Evolutionary conservation across 2,888 invertebrate species (phyloP).

Genomic region (Pheosia gnoma): DNA sequence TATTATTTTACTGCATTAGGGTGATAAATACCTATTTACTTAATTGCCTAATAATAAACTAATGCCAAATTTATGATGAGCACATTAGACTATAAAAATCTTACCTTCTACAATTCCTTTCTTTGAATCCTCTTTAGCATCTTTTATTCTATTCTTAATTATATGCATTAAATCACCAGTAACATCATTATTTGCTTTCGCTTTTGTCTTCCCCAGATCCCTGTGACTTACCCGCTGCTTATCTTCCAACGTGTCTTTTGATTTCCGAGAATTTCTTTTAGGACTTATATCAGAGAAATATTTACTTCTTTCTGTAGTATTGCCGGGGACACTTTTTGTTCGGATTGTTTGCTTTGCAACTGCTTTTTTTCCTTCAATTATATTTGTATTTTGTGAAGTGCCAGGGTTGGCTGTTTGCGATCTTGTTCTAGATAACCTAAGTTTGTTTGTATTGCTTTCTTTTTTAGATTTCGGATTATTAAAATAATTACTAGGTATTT

Average conservation of each 20-base stretch:
- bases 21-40: too few relatives aligned
- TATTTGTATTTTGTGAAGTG: slow-evolving; percentile 12
- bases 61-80: too few relatives aligned
- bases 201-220: slow-evolving; percentile 58
- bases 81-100: too few relatives aligned
- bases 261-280: slow-evolving; percentile 28
- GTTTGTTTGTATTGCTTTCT: slow-evolving; percentile 9
- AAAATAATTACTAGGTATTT: slow-evolving; percentile 64
- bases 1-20: too few relatives aligned
- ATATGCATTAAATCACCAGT: slow-evolving; percentile 79
- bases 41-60: too few relatives aligned
- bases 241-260: slow-evolving; percentile 36
- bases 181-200: slow-evolving; percentile 66
- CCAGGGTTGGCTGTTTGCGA: slow-evolving; percentile 44
- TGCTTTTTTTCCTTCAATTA: slow-evolving; percentile 21
- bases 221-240: slow-evolving; percentile 68
- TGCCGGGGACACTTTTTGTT: slow-evolving; percentile 64
- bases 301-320: slow-evolving; percentile 58
- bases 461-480: slow-evolving; percentile 26
- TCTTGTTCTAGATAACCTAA: slow-evolving; percentile 43
- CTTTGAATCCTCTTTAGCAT: slow-evolving; percentile 68
- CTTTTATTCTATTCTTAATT: slow-evolving; percentile 76
- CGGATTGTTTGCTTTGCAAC: slow-evolving; percentile 42
- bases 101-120: slow-evolving; percentile 65
- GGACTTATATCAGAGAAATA: slow-evolving; percentile 52